These are phyloP conservation scores for Scaptodrosophila latifasciaeformis DNA, from an alignment of 2,888 invertebrate species.

Conservation along the genomic window DNA sequence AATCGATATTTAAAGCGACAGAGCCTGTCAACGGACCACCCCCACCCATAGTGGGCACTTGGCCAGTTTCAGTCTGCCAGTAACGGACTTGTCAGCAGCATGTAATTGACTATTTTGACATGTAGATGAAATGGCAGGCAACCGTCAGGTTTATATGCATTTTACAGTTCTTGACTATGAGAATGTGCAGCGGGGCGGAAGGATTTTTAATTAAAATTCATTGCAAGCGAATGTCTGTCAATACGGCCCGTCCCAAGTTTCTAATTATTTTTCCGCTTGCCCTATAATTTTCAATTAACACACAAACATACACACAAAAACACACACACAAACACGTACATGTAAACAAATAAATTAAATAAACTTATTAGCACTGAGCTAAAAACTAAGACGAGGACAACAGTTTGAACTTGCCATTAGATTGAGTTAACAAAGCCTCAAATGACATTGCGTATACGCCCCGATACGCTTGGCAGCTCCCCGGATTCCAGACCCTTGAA, in stretches of 20 bases:
- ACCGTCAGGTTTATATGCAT: not conserved
- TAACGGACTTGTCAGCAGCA: constrained; percentile 1
- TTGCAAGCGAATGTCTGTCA: constrained; percentile 14
- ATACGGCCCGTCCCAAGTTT: not conserved
- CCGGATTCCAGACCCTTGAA: constrained; percentile 3
- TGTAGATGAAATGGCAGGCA: constrained; percentile 10
- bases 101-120: constrained; percentile 19
- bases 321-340: constrained; percentile 10
- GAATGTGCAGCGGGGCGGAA: constrained; percentile 8
- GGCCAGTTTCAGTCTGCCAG: not conserved
- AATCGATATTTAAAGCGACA: not conserved
- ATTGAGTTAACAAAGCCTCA: not conserved
- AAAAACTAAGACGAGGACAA: not conserved
- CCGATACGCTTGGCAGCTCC: not conserved
- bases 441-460: not conserved
- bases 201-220: constrained; percentile 46
- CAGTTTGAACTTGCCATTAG: not conserved
- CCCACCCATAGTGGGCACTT: not conserved
- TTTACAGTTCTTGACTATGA: constrained; percentile 26
- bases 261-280: constrained; percentile 62
- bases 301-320: not conserved
- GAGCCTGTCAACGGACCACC: too few relatives aligned
- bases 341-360: not conserved
- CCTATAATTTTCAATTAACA: constrained; percentile 55
- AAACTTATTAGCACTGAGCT: not conserved